A percentile compares a stretch with the other conserved stretches of the same genome.
phyloP scores from a whole-genome alignment of 2,113 vertebrate species.

The Caloenas nicobarica region DNA sequence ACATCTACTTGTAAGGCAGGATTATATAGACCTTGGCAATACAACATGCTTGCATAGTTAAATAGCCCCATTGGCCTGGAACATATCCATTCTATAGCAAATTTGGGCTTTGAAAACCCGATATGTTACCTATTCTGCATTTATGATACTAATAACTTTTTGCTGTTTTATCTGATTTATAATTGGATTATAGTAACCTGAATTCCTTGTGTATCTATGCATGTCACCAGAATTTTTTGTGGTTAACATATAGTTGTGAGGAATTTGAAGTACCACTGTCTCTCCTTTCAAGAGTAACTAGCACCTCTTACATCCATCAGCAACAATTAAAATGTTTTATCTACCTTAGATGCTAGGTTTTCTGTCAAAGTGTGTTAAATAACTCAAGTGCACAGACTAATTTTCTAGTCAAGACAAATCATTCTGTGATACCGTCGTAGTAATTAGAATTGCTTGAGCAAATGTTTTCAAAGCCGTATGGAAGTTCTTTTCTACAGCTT shows the following conservation, averaged over 20 bases:
- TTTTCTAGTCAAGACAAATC: background rate
- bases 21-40: background rate
- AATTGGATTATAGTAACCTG: background rate
- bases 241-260: background rate
- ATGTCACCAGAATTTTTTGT: background rate
- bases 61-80: background rate
- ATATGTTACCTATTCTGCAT: background rate
- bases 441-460: background rate
- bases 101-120: background rate
- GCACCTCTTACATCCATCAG: background rate
- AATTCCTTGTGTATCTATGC: background rate
- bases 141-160: background rate
- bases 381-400: background rate
- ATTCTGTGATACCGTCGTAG: background rate
- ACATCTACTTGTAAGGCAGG: background rate
- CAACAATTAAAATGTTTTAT: background rate
- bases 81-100: background rate
- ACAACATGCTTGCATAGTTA: background rate
- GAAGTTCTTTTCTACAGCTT: background rate
- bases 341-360: background rate
- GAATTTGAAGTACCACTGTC: background rate
- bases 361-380: background rate
- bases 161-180: background rate
- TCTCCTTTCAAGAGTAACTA: background rate
- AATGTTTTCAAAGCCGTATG: background rate